These are phyloP conservation scores for Nesometra sesokonis DNA, from an alignment of 35 echinoderm and acorn worm genomes.

Conservation along the genomic window DNA sequence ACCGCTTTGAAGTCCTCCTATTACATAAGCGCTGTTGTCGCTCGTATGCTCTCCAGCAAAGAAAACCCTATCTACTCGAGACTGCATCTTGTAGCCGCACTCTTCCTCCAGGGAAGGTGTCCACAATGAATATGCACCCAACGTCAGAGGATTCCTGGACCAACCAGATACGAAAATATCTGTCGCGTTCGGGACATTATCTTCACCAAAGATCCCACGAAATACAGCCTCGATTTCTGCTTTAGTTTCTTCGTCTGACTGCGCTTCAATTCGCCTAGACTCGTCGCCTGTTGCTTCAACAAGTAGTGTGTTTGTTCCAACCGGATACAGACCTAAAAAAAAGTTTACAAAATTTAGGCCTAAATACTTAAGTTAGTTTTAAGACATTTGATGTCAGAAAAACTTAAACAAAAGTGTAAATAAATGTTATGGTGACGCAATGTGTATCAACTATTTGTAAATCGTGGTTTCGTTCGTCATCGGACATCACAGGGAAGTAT, in stretches of 20 bases:
- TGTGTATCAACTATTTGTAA: no score
- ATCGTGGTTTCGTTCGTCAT: no score
- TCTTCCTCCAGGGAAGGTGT: background rate
- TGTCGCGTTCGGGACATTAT: background rate
- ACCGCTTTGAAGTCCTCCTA: background rate
- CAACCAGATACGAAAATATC: background rate
- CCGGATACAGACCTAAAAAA: background rate
- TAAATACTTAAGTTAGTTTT: background rate
- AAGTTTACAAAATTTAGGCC: background rate
- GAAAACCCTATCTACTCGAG: background rate
- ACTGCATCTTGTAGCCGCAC: background rate
- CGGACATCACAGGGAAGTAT: no score
- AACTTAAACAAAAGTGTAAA: no score
- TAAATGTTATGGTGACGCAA: no score
- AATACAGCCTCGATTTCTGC: background rate
- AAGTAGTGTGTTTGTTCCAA: background rate
- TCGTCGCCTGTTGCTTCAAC: background rate
- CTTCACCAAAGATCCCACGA: background rate
- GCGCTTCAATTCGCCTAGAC: background rate
- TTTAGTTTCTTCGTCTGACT: background rate
- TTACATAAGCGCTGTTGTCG: background rate
- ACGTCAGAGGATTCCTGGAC: background rate
- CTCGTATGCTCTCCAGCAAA: constrained; percentile 1
- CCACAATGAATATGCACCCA: background rate
- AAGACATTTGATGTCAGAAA: background rate